Base-by-base conservation (phyloP, 2,113 vertebrate genomes). In the Orthonyx spaldingii region DNA sequence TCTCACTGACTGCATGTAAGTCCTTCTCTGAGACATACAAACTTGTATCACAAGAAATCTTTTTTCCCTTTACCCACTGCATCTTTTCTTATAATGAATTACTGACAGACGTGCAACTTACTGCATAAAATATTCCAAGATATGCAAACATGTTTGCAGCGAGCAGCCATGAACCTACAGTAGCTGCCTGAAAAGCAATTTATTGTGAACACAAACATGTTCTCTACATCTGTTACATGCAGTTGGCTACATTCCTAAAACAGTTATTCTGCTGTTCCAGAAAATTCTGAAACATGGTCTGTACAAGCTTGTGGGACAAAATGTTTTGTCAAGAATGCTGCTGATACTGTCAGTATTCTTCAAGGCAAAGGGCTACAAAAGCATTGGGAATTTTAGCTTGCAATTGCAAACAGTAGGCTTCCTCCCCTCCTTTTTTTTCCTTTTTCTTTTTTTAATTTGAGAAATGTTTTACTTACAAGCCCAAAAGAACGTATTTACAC, bases 401-500 rank as follows among this genome's bases (percentile, higher is more conserved):
- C 46, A 78, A 47, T 26, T 82, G 27, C 39, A 90, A 87, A 52
- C 28, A 56, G 27, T 3, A 59, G 27, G 13, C 3, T 30, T 35
- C 3, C 2, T 3, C 3, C 5, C 1, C 1, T 3, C 2, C 2
- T 16, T 6, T 52, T 37, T 32, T 21, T 26, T 21, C 37, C 26
- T 3, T 66, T 47, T 47, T 66, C 27, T 15, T 35, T 53, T 71
- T 75, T 66, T 3, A 22, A 27, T 52, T 60, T 78, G 14, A 85
- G 55, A 75, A 85, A 53, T 30, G 9, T 56, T 91, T 84, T 52
- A 59, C 28, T 77, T 18, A 57, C 21, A 74, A 81, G 16, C 13
- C n/a, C 21, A 61, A 69, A 89, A 53, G 5, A 61, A 52, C 8
- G 9, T 74, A 11, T 33, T 92, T 69, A 64, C 44, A 52, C 27